Base-by-base conservation (phyloP, 2,113 vertebrate species). In the Chaetops frenatus region DNA sequence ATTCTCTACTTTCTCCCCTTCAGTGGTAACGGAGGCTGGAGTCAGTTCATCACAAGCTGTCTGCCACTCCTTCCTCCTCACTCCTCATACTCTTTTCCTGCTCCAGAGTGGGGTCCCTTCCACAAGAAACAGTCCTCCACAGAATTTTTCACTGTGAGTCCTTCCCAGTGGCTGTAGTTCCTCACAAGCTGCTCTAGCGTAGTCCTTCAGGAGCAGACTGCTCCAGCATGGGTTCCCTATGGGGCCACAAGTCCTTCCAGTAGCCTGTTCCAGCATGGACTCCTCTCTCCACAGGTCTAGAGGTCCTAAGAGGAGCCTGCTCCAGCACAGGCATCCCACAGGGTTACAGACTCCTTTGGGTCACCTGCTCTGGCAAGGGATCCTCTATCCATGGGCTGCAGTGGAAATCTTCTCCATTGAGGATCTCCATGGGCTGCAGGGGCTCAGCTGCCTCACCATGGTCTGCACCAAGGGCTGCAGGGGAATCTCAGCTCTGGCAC, bases 311-410 rank as follows among this genome's bases (percentile, higher is more conserved):
- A 83, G 56, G 31, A 78, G 3, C 10, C 23, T 45, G 20, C 24
- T 71, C 27, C 44, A 20, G 27, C 31, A 28, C 44, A 51, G 67
- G 7, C 8, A 8, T 13, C 67, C 77, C 33, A 12, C 15, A n/a
- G 36, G 9, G 27, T 51, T 44, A 50, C 8, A 33, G 18, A 9
- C 12, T 58, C 51, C 36, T 53, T 29, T n/a, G 33, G 20, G 23
- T 15, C 38, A 67, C 9, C 7, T 53, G 23, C 9, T 6, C 28
- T 0, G 0, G 38, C 13, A 60, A n/a, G 13, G 38, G 69, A 12
- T 51, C 29, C 28, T 51, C 27, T 8, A 1, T 10, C 33, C 6
- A 1, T 10, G 36, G 44, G 15, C 44, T 51, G 27, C 27, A 28
- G 36, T 28, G 36, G 33, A 44, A 88, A 33, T 66, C 50, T 65